phyloP scores from a whole-genome alignment of 1,140 invertebrate species.

The Heliconius himera region DNA sequence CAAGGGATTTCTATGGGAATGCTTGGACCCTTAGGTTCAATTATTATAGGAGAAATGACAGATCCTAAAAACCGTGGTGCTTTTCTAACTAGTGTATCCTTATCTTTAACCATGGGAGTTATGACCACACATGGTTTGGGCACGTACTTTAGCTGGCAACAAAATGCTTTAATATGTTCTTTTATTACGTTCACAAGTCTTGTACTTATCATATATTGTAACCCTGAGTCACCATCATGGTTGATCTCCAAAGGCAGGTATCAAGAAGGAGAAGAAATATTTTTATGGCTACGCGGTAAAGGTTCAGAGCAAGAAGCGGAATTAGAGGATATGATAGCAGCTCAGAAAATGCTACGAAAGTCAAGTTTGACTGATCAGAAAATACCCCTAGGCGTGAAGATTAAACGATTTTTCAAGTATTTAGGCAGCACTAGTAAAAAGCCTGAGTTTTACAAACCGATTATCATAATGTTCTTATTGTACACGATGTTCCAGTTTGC shows the following conservation, averaged over 20 bases:
- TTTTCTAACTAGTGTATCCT: conserved; percentile 68
- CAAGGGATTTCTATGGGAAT: conserved; percentile 75
- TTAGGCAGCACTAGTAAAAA: conserved; percentile 55
- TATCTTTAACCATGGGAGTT: conserved; percentile 70
- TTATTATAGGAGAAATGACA: conserved; percentile 78
- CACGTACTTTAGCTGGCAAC: conserved; percentile 65
- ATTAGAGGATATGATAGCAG: conserved; percentile 65
- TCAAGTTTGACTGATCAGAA: conserved; percentile 55
- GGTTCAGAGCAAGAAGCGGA: conserved; percentile 56
- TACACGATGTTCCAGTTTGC: conserved; percentile 75
- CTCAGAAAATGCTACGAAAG: conserved; percentile 60
- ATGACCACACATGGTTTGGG: conserved; percentile 63
- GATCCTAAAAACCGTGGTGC: conserved; percentile 68
- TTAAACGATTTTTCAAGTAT: conserved; percentile 55
- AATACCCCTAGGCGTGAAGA: conserved; percentile 40
- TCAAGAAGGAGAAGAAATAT: conserved; percentile 64
- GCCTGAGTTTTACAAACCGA: conserved; percentile 76
- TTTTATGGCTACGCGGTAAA: conserved; percentile 65
- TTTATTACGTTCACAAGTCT: conserved; percentile 68
- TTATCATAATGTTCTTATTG: conserved; percentile 68
- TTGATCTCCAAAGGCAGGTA: conserved; percentile 66
- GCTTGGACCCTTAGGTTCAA: conserved; percentile 69
- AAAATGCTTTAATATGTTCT: conserved; percentile 65
- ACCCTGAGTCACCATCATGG: conserved; percentile 72
- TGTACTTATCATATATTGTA: conserved; percentile 59